Base-by-base conservation (phyloP, 2,888 invertebrate genomes). In the Drosophila barbarae region DNA sequence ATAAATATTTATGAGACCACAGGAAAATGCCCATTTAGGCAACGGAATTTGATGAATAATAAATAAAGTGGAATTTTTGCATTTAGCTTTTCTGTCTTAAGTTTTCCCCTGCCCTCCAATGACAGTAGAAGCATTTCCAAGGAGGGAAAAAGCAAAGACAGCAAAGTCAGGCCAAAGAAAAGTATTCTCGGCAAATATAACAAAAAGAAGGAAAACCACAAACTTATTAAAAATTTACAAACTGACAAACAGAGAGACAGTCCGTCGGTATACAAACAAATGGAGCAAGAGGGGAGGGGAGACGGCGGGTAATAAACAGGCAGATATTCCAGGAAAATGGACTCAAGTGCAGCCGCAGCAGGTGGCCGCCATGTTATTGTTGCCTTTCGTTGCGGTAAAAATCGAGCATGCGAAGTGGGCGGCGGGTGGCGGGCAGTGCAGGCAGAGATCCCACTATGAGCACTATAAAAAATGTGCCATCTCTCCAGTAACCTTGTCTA, bases 301-400 rank as follows among this genome's bases (percentile, higher is more conserved):
- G 10, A 12, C 26, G 35, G 32, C 13, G 47, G 13, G 55, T 66
- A 77, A 68, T 67, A 77, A 76, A 76, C 66, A 82, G 57, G 71
- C 69, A 70, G 70, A 36, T 32, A 68, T 67, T 69, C 69, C 65
- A 71, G 71, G 65, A 60, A 85, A 85, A 80, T 72, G 71, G 69
- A 85, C 84, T 81, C 75, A 83, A 81, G 77, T 81, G 84, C 81
- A 81, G 72, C 85, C 85, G 83, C 81, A 85, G 81, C 85, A 81
- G 81, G 81, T 81, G 85, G 77, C 81, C 67, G 70, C 61, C 73
- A 76, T 82, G 47, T 78, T 84, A 73, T 84, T 74, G 67, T 74
- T 78, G 69, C 54, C 66, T 49, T 59, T 58, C n/a, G 46, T 21
- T 53, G 46, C 21, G 44, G 42, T 7, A 35, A 35, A 5, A 5